Percentiles rank a stretch among this genome's conserved stretches.
These are phyloP conservation scores for Plebejus melissa DNA, from an alignment of 2,888 invertebrate species.

Conservation along the genomic window DNA sequence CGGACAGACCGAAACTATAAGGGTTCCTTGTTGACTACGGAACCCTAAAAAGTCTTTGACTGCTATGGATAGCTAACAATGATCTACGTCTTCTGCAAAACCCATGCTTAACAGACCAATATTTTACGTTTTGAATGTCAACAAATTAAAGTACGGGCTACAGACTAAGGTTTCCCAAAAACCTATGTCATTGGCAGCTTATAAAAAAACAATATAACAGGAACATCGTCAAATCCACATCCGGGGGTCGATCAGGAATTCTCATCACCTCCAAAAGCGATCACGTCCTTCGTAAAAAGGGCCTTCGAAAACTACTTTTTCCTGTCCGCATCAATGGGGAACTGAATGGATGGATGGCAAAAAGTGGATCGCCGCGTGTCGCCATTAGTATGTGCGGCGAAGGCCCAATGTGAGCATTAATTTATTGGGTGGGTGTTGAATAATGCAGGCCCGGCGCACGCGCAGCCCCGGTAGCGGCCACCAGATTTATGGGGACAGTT, in stretches of 20 bases:
- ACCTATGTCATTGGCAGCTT: neutral
- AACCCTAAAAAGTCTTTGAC: too few relatives aligned
- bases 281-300: conserved; percentile 66
- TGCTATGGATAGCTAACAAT: too few relatives aligned
- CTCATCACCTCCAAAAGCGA: conserved; percentile 57
- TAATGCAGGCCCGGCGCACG: conserved; percentile 64
- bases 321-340: conserved; percentile 66
- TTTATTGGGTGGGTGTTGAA: conserved; percentile 74
- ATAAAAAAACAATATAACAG: neutral
- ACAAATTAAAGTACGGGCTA: too few relatives aligned
- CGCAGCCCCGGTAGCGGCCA: conserved; percentile 42
- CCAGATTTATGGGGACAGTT: conserved; percentile 35
- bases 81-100: too few relatives aligned
- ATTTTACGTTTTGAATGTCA: too few relatives aligned
- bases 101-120: too few relatives aligned
- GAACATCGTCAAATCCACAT: conserved; percentile 29
- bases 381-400: conserved; percentile 72
- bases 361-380: conserved; percentile 70
- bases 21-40: too few relatives aligned
- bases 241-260: conserved; percentile 55
- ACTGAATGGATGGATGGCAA: conserved; percentile 63
- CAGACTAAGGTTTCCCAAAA: too few relatives aligned
- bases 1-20: too few relatives aligned
- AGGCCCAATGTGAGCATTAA: conserved; percentile 70
- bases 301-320: conserved; percentile 54